Evolutionary conservation across 2,888 invertebrate genomes (phyloP).

Genomic region (Opisthograptis luteolata): DNA sequence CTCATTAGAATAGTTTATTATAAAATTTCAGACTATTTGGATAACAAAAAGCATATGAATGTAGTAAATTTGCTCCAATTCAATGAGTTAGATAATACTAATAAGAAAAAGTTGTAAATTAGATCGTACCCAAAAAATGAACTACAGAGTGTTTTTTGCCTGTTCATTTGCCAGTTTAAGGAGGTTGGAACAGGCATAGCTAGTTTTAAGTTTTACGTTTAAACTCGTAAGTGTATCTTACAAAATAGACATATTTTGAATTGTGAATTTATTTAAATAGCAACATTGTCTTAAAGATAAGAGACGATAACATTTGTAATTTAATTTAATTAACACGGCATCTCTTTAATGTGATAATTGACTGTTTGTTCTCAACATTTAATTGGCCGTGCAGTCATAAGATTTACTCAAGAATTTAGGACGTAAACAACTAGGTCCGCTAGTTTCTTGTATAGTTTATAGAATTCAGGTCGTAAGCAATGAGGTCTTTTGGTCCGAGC

Average conservation of each 20-base stretch:
- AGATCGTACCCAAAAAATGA: too few species aligned
- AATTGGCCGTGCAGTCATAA: conserved; percentile 20
- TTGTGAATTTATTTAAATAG: not conserved
- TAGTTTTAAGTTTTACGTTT: too few species aligned
- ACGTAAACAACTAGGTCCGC: conserved; percentile 22
- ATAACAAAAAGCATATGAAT: too few species aligned
- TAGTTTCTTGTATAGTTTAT: conserved; percentile 16
- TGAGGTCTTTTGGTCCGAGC: conserved; percentile 30
- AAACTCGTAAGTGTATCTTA: too few species aligned
- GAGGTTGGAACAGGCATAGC: too few species aligned
- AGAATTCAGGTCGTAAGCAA: conserved; percentile 32
- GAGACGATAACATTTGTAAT: conserved; percentile 10
- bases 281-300: conserved; percentile 1
- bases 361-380: conserved; percentile 20
- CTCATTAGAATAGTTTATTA: too few species aligned
- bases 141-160: too few species aligned
- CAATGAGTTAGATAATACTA: too few species aligned
- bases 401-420: conserved; percentile 21
- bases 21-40: too few species aligned
- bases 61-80: too few species aligned
- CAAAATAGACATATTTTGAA: not conserved
- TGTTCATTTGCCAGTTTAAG: too few species aligned
- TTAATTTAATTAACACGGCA: conserved; percentile 15
- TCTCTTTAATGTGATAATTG: conserved; percentile 18
- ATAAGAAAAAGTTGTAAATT: too few species aligned